Percentiles rank a stretch among this genome's conserved stretches.
Conservation (phyloP, 2,113 vertebrate species). For the Vanacampus margaritifer region DNA sequence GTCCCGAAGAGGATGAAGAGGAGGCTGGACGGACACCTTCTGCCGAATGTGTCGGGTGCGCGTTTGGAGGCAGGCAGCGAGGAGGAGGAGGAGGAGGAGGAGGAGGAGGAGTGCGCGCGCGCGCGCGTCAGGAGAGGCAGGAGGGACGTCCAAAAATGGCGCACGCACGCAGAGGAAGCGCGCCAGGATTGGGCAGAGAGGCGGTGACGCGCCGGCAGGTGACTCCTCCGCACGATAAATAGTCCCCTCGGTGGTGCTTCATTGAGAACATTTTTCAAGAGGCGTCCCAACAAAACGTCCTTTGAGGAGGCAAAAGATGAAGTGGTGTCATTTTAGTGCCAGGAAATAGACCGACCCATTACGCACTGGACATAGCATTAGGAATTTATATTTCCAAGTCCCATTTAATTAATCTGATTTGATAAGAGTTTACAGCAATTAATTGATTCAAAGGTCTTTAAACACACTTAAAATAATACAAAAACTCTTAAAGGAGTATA, state of each 20-base stretch:
- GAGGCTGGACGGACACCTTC: constrained; percentile 28
- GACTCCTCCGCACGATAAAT: constrained; percentile 55
- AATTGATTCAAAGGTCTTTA: too few species aligned
- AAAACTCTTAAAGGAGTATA: too few species aligned
- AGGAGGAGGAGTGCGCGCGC: background rate
- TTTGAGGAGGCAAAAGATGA: background rate
- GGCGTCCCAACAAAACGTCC: background rate
- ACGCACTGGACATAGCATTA: background rate
- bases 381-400: background rate
- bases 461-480: too few species aligned
- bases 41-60: constrained; percentile 26
- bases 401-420: too few species aligned
- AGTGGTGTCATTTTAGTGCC: background rate
- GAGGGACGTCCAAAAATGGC: constrained; percentile 61
- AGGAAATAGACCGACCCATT: background rate
- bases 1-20: background rate
- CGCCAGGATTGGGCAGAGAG: constrained; percentile 59
- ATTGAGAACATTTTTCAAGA: background rate
- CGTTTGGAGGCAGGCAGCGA: constrained; percentile 23
- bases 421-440: too few species aligned
- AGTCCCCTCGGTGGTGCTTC: background rate
- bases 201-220: constrained; percentile 70
- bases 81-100: too few species aligned
- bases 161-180: constrained; percentile 36
- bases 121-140: constrained; percentile 9